These are phyloP conservation scores for Schizothorax lantsangensis DNA, from an alignment of 2,797 vertebrate genomes.

Conservation along the genomic window DNA sequence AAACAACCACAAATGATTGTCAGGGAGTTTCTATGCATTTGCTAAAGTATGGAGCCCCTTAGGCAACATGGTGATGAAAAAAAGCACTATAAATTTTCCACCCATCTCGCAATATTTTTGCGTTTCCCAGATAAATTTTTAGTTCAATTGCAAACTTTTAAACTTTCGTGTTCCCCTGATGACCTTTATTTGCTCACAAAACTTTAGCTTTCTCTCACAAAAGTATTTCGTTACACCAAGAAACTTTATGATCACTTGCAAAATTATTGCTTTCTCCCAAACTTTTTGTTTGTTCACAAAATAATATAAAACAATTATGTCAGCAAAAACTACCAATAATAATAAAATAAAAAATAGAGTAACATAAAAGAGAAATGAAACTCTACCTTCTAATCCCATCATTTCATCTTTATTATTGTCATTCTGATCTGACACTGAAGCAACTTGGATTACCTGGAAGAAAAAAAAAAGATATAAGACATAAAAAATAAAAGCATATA, in stretches of 20 bases:
- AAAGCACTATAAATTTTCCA: not conserved
- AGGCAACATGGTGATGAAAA: not conserved
- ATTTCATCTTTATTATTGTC: conserved; percentile 77
- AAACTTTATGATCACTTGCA: not conserved
- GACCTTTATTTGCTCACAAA: not conserved
- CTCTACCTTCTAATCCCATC: conserved; percentile 67
- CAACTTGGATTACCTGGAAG: conserved; percentile 89
- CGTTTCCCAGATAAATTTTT: not conserved
- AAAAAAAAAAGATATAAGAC: not conserved
- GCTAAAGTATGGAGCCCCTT: not conserved
- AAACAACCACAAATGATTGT: not conserved
- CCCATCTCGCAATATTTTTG: not conserved
- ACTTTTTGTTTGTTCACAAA: not conserved
- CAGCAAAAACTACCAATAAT: not conserved
- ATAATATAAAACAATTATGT: not conserved
- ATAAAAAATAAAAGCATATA: not conserved
- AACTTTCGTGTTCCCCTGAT: not conserved
- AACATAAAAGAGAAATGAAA: not conserved
- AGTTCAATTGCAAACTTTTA: too few species aligned
- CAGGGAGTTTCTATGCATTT: not conserved
- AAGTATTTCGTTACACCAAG: not conserved
- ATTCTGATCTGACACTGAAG: conserved; percentile 87
- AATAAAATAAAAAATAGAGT: not conserved
- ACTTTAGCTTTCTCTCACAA: not conserved
- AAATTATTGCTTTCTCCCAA: not conserved